phyloP scores from a whole-genome alignment of 2,797 vertebrate species.

The Myotis vivesi region DNA sequence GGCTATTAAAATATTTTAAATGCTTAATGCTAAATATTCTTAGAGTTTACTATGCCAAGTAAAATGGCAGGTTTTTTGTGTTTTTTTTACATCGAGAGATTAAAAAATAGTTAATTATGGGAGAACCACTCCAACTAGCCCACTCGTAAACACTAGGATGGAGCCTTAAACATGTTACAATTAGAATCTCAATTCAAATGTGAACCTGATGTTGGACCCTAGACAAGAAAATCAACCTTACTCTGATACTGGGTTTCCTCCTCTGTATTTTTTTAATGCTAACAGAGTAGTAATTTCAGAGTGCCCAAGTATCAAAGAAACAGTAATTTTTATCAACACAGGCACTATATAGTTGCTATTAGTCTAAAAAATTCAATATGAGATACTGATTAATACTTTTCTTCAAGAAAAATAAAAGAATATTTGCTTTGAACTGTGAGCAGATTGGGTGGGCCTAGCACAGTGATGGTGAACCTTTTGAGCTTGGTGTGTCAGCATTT shows the following conservation, averaged over 20 bases:
- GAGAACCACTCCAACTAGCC: constrained; percentile 12
- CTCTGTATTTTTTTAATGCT: background rate
- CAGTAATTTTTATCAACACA: background rate
- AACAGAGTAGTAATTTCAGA: background rate
- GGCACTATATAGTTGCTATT: background rate
- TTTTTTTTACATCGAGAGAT: background rate
- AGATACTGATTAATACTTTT: constrained; percentile 18
- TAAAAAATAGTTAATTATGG: constrained; percentile 26
- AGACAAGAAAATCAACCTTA: background rate
- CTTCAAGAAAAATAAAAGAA: constrained; percentile 26
- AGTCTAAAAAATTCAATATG: background rate
- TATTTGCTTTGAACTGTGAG: constrained; percentile 1
- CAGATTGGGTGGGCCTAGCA: background rate
- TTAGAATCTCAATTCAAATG: constrained; percentile 2
- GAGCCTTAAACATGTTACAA: constrained; percentile 25
- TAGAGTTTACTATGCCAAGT: background rate
- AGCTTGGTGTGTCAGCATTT: too few relatives aligned
- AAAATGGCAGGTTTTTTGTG: background rate
- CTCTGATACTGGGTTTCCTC: background rate
- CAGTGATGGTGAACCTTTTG: too few relatives aligned
- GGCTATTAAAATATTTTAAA: constrained; percentile 30
- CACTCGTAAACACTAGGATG: constrained; percentile 23
- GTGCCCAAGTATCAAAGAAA: background rate
- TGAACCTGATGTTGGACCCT: constrained; percentile 1
- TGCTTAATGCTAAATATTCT: constrained; percentile 48